These are phyloP conservation scores for Leptura quadrifasciata DNA, from an alignment of 2,888 invertebrate genomes.

Conservation along the genomic window DNA sequence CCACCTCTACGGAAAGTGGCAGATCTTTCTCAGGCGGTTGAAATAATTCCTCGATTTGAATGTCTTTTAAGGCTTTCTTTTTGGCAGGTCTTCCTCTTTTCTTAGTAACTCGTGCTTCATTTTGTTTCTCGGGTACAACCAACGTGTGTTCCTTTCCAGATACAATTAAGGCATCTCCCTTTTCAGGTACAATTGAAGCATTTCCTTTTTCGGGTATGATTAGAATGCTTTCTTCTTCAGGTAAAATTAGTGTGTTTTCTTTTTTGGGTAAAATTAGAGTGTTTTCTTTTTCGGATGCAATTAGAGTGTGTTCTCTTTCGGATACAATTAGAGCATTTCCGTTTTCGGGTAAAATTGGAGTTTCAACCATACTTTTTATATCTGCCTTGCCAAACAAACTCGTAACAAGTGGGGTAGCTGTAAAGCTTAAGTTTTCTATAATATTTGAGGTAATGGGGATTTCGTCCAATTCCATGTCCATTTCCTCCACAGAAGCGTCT, in stretches of 20 bases:
- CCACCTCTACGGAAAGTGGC: not conserved
- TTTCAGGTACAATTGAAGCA: too few species aligned
- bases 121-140: not conserved
- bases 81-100: not conserved
- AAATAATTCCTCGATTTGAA: constrained; percentile 23
- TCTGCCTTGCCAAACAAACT: constrained; percentile 23
- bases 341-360: not conserved
- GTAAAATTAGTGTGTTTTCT: too few species aligned
- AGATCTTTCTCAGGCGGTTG: constrained; percentile 24
- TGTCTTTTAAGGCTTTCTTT: constrained; percentile 3
- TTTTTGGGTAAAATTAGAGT: too few species aligned
- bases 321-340: too few species aligned
- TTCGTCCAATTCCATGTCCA: constrained; percentile 66
- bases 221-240: too few species aligned
- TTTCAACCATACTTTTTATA: constrained; percentile 5
- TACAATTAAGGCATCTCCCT: too few species aligned
- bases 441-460: constrained; percentile 59
- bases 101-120: constrained; percentile 1
- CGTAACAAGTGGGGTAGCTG: constrained; percentile 13
- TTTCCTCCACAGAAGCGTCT: constrained; percentile 61
- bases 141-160: too few species aligned
- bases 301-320: too few species aligned
- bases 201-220: too few species aligned
- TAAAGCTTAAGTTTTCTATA: constrained; percentile 53
- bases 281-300: too few species aligned